Conservation (phyloP, 1,140 invertebrate genomes). For the Trichonephila inaurata region DNA sequence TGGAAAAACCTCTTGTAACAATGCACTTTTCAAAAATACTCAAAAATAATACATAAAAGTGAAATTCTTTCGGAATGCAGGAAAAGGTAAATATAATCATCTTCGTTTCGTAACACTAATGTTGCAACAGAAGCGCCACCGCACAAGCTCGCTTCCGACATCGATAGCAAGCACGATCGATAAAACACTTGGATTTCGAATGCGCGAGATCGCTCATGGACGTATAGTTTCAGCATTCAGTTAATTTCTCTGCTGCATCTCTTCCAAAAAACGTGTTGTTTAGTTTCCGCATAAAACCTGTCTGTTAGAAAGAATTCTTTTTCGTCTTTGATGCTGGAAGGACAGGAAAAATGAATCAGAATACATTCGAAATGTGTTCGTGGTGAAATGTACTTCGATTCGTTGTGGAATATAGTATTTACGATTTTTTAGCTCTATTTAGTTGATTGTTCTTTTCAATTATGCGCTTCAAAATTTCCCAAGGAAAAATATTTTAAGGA, state of each 20-base stretch:
- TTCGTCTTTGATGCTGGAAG: not conserved
- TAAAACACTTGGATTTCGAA: conserved; percentile 9
- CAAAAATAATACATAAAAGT: too few relatives aligned
- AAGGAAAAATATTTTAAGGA: too few relatives aligned
- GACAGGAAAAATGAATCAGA: not conserved
- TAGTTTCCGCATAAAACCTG: not conserved
- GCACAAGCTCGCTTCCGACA: not conserved
- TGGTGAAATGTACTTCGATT: not conserved
- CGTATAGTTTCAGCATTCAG: not conserved
- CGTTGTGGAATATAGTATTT: not conserved
- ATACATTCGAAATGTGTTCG: not conserved
- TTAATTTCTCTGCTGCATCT: not conserved
- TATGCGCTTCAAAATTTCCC: too few relatives aligned
- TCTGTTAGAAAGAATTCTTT: not conserved
- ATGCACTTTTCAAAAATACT: too few relatives aligned
- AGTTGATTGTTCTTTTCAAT: too few relatives aligned
- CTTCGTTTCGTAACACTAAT: conserved; percentile 17
- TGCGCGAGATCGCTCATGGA: not conserved
- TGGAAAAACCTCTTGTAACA: too few relatives aligned
- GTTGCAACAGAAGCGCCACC: conserved; percentile 20
- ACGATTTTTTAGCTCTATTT: too few relatives aligned
- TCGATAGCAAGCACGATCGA: not conserved
- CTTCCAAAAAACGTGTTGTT: conserved; percentile 6
- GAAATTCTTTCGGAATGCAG: not conserved
- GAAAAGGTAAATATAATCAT: not conserved